Base-by-base conservation (phyloP, 2,113 vertebrate genomes). In the Platysteira castanea region DNA sequence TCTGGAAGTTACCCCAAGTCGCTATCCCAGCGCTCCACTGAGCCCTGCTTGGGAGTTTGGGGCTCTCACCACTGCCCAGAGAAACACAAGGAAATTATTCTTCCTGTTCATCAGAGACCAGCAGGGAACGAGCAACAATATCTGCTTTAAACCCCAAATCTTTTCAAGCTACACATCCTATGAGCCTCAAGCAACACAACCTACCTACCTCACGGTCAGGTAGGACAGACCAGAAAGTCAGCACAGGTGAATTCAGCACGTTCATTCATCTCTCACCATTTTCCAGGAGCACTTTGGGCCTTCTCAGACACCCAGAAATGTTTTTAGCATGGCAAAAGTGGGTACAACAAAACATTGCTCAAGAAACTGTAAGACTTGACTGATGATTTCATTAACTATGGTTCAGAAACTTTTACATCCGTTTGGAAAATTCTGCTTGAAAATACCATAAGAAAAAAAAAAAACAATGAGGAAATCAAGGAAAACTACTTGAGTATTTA, bases 71-170 rank as follows among this genome's bases (percentile, higher is more conserved):
- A 42, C 4, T 2, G 11, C 30, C 42, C 27, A 33, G 63, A 50
- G 54, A 63, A 84, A 50, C 16, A 39, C 16, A 47, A 54, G 60
- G 49, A 19, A 86, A 37, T 11, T 0, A 13, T 47, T 64, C 28
- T 46, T 60, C 41, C 52, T 15, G 19, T 28, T 41, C 30, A 10
- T 20, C 49, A 39, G 19, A 44, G 21, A 71, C 22, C 53, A 47
- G 50, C 0, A 53, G 13, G 17, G 49, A 78, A 30, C 0, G 1
- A 64, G 11, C 52, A 84, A 1, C 3, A 13, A 2, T 0, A 30
- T 14, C 67, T 56, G 26, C 35, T 73, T 80, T 37, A 44, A 59
- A 74, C 39, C 15, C 24, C 10, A 1, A 19, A 21, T 10, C 10
- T 18, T 84, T 41, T 6, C 10, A 37, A 65, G 9, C n/a, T 70